Evolutionary conservation across 1,140 invertebrate species (phyloP).

Genomic region (Asbolus verrucosus): DNA sequence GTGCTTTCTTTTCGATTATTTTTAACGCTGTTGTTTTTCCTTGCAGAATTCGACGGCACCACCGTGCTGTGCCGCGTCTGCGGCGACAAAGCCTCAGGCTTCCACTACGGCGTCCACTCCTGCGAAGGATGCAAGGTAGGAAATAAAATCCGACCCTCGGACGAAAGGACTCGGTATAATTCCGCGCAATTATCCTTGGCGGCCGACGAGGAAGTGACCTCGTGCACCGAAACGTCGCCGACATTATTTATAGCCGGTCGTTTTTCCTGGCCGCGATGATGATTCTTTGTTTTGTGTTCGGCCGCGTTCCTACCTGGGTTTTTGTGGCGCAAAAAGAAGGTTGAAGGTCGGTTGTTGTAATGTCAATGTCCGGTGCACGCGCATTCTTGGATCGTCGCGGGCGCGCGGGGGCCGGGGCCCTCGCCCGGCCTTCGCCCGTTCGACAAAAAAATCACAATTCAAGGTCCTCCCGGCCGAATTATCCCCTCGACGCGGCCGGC

Average conservation of each 20-base stretch:
- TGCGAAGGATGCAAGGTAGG: slow-evolving; percentile 99
- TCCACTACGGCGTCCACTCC: slow-evolving; percentile 99
- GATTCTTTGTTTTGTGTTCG: too few relatives aligned
- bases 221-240: slow-evolving; percentile 2
- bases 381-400: slow-evolving; percentile 39
- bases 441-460: slow-evolving; percentile 41
- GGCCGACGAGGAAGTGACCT: slow-evolving; percentile 5
- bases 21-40: slow-evolving; percentile 62
- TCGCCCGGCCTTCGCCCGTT: slow-evolving; percentile 47
- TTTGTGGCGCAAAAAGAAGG: slow-evolving; percentile 61
- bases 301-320: slow-evolving; percentile 47
- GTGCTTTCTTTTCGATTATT: slow-evolving; percentile 24
- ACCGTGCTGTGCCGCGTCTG: slow-evolving; percentile 97
- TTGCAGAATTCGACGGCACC: slow-evolving; percentile 98
- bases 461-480: slow-evolving; percentile 20
- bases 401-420: slow-evolving; percentile 2
- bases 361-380: slow-evolving; percentile 61
- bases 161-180: slow-evolving; percentile 27
- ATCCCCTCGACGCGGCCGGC: too few relatives aligned
- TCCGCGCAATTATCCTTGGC: slow-evolving; percentile 30
- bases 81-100: slow-evolving; percentile 98
- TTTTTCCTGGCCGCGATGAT: too few relatives aligned
- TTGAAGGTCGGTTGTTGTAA: slow-evolving; percentile 63
- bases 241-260: too few relatives aligned
- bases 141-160: slow-evolving; percentile 47